Evolutionary conservation across 2,113 vertebrate genomes (phyloP).

Genomic region (Arothron firmamentum): DNA sequence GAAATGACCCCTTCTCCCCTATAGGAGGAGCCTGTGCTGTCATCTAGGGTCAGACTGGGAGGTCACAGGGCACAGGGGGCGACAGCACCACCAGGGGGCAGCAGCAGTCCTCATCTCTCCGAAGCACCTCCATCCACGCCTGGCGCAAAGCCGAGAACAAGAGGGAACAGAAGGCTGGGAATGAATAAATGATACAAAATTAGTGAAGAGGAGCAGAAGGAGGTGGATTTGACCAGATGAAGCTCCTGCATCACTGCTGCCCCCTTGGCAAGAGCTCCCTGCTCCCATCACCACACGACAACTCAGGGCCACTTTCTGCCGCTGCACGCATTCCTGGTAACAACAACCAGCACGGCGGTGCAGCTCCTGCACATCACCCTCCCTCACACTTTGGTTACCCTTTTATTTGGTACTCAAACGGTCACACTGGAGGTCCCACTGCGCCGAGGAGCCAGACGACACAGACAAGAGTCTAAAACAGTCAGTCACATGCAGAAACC

Average conservation of each 20-base stretch:
- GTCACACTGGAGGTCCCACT: conserved; percentile 5
- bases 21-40: conserved; percentile 49
- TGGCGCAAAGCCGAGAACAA: conserved; percentile 16
- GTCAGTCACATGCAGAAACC: conserved; percentile 31
- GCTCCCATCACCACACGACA: conserved; percentile 70
- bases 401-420: conserved; percentile 47
- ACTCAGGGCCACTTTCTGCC: conserved; percentile 82
- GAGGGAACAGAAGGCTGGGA: conserved; percentile 50
- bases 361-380: conserved; percentile 64
- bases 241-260: conserved; percentile 55
- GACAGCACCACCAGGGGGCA: conserved; percentile 63
- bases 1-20: conserved; percentile 1
- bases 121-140: conserved; percentile 71
- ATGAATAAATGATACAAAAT: conserved; percentile 8
- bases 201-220: conserved; percentile 21
- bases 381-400: conserved; percentile 1
- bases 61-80: conserved; percentile 54
- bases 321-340: conserved; percentile 74
- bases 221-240: conserved; percentile 28
- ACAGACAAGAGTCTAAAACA: not conserved
- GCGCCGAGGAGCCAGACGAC: conserved; percentile 34
- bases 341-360: conserved; percentile 77
- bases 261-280: conserved; percentile 65
- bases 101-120: conserved; percentile 56
- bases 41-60: conserved; percentile 39